Evolutionary conservation across 2,888 invertebrate genomes (phyloP).

Genomic region (Seira ritae): DNA sequence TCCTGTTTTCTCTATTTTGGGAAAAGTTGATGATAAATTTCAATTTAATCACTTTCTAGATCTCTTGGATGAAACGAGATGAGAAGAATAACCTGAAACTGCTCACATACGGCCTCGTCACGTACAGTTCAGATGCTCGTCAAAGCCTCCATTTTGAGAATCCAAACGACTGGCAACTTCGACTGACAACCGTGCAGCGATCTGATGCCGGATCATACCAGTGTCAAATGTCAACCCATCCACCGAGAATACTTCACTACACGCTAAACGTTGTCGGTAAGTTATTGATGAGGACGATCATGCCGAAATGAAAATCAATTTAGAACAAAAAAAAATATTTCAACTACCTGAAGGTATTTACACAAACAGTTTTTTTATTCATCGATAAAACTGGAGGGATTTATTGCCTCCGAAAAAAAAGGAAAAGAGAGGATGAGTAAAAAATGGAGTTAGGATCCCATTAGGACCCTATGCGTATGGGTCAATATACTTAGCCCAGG

Average conservation of each 20-base stretch:
- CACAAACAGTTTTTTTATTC: too few relatives aligned
- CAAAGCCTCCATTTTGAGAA: conserved; percentile 74
- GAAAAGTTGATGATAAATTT: background rate
- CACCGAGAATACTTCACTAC: conserved; percentile 74
- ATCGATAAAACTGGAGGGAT: too few relatives aligned
- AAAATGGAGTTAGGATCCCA: background rate
- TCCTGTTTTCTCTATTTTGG: too few relatives aligned
- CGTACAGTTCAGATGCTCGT: conserved; percentile 75
- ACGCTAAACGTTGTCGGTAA: conserved; percentile 73
- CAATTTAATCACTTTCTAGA: conserved; percentile 70
- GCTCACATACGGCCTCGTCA: conserved; percentile 75
- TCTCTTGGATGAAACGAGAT: conserved; percentile 75
- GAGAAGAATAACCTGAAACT: conserved; percentile 74
- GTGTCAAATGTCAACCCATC: conserved; percentile 74
- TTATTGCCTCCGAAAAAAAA: too few relatives aligned
- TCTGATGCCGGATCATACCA: conserved; percentile 75
- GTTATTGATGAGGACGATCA: conserved; percentile 27
- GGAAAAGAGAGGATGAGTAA: background rate
- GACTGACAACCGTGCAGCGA: conserved; percentile 74
- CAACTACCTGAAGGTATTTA: too few relatives aligned
- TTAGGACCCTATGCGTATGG: background rate
- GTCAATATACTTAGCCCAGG: background rate
- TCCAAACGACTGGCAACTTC: conserved; percentile 75
- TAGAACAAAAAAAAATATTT: background rate
- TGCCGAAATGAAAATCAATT: background rate